These are phyloP conservation scores for Ibidorhyncha struthersii DNA, from an alignment of 2,113 vertebrate species.

Conservation along the genomic window DNA sequence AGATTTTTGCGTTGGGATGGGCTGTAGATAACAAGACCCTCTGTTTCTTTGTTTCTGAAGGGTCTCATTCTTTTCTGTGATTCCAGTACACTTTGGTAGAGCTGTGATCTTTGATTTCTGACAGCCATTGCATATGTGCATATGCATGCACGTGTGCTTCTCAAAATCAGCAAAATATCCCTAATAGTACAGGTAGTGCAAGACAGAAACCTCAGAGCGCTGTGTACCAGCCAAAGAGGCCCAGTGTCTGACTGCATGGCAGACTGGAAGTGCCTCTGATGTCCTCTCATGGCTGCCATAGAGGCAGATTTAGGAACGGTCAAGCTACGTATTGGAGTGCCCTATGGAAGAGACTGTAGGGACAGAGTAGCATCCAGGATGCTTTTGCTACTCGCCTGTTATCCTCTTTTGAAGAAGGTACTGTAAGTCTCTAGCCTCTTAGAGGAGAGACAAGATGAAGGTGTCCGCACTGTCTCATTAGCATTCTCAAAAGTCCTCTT, in stretches of 20 bases:
- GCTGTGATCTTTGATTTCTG: neutral
- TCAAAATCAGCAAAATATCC: neutral
- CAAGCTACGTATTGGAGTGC: neutral
- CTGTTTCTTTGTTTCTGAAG: neutral
- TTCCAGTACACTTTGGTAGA: neutral
- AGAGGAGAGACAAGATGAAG: neutral
- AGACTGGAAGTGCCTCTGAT: neutral
- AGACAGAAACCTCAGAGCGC: neutral
- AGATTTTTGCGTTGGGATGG: neutral
- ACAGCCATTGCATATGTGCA: neutral
- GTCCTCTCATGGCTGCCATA: neutral
- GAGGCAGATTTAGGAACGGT: neutral
- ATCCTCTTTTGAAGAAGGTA: neutral
- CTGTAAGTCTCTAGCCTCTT: neutral
- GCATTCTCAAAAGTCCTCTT: neutral
- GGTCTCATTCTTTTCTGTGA: fast-evolving
- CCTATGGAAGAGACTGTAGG: neutral
- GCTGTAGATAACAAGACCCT: neutral
- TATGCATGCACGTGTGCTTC: neutral
- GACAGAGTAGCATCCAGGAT: neutral
- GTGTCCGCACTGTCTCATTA: neutral
- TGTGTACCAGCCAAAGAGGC: neutral
- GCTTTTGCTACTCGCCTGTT: neutral
- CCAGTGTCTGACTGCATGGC: neutral
- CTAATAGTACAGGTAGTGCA: fast-evolving